phyloP scores from a whole-genome alignment of 2,113 vertebrate species.

The Echinops telfairi region DNA sequence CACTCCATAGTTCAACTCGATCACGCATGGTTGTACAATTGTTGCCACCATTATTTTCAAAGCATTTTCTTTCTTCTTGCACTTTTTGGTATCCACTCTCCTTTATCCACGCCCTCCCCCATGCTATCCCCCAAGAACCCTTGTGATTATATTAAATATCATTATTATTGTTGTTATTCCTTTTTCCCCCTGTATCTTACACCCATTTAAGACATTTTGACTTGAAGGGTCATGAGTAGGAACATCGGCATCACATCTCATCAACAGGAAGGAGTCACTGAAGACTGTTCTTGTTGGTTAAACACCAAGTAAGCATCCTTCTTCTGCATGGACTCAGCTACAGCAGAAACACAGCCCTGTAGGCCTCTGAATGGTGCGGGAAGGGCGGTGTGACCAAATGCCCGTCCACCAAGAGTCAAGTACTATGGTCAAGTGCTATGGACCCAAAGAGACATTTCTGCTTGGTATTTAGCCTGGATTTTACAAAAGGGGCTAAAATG shows the following conservation, averaged over 20 bases:
- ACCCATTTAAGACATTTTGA: not conserved
- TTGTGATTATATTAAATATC: too few species aligned
- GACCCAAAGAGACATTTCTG: not conserved
- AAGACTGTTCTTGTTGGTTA: not conserved
- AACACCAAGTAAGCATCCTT: not conserved
- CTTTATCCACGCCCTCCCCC: too few species aligned
- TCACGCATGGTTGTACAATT: too few species aligned
- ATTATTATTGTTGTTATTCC: too few species aligned
- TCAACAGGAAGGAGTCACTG: not conserved
- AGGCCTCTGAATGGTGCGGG: not conserved
- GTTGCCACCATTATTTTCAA: too few species aligned
- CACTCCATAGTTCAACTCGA: too few species aligned
- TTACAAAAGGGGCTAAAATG: conserved; percentile 40
- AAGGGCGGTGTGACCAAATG: not conserved
- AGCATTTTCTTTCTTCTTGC: too few species aligned
- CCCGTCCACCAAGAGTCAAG: not conserved
- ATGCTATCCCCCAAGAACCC: too few species aligned
- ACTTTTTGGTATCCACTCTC: too few species aligned
- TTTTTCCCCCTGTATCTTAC: too few species aligned
- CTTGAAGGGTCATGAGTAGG: not conserved
- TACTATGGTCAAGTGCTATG: not conserved
- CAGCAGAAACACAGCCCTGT: not conserved
- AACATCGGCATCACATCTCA: not conserved
- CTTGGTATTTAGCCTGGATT: conserved; percentile 8
- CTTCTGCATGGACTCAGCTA: not conserved